Percentiles rank a stretch among this genome's conserved stretches.
phyloP scores from a whole-genome alignment of 23 tunicate genomes.

The Corella eumyota region DNA sequence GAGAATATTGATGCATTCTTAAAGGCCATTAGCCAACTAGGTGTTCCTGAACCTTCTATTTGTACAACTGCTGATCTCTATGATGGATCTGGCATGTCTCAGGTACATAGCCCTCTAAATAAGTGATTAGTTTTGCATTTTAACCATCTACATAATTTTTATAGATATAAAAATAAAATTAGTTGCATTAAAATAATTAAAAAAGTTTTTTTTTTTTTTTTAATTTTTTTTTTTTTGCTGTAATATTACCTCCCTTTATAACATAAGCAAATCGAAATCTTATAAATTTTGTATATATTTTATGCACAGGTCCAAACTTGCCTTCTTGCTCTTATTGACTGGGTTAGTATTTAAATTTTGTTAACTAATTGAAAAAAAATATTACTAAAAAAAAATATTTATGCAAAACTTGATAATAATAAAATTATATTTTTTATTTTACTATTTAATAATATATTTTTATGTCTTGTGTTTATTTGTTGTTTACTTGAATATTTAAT shows the following conservation, averaged over 20 bases:
- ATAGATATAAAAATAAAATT: background rate
- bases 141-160: too few relatives aligned
- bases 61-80: slow-evolving; percentile 76
- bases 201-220: background rate
- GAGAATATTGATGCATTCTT: slow-evolving; percentile 62
- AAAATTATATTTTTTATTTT: too few relatives aligned
- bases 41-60: slow-evolving; percentile 49
- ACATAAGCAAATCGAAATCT: too few relatives aligned
- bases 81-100: slow-evolving; percentile 75
- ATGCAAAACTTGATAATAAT: too few relatives aligned
- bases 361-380: too few relatives aligned
- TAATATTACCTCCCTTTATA: too few relatives aligned
- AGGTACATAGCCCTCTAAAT: slow-evolving; percentile 8
- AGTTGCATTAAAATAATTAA: background rate
- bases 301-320: slow-evolving; percentile 37
- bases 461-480: too few relatives aligned
- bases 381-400: too few relatives aligned
- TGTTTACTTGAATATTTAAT: too few relatives aligned
- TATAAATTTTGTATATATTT: too few relatives aligned
- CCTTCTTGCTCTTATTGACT: slow-evolving; percentile 33
- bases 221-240: background rate
- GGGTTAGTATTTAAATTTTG: slow-evolving; percentile 20
- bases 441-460: too few relatives aligned
- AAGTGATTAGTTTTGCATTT: too few relatives aligned
- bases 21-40: slow-evolving; percentile 30